A percentile compares a stretch with the other conserved stretches of the same genome.
phyloP scores from a whole-genome alignment of 1,140 invertebrate genomes.

The Matsumurasca onukii region DNA sequence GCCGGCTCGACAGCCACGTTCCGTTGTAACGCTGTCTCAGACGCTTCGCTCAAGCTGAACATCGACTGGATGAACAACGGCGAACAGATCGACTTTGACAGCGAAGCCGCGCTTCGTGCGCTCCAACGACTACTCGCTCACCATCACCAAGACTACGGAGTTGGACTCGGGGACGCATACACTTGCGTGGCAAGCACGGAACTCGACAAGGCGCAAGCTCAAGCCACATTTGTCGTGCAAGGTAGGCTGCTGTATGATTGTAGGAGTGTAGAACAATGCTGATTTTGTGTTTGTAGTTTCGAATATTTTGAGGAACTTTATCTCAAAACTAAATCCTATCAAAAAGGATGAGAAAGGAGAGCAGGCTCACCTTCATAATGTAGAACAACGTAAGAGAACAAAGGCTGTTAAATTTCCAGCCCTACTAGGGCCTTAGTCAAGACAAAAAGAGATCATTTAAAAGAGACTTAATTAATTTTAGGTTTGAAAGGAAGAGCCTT shows the following conservation, averaged over 20 bases:
- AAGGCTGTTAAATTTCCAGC: no score
- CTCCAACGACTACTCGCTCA: conserved; percentile 88
- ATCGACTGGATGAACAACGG: conserved; percentile 90
- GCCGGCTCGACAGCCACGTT: conserved; percentile 90
- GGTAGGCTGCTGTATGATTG: conserved; percentile 50
- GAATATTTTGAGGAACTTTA: no score
- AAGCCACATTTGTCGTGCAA: conserved; percentile 91
- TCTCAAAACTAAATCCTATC: no score
- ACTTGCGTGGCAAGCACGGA: conserved; percentile 93
- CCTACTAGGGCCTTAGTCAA: no score
- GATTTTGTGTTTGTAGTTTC: no score
- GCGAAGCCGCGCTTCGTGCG: conserved; percentile 78
- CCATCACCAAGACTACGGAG: conserved; percentile 91
- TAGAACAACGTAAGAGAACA: no score
- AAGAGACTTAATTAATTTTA: no score
- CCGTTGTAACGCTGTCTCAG: conserved; percentile 87
- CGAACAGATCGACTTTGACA: conserved; percentile 82
- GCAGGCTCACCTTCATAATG: no score
- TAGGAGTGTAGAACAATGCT: not conserved
- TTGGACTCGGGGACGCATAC: conserved; percentile 92
- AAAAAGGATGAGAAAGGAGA: no score
- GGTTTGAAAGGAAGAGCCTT: no score
- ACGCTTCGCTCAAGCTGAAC: conserved; percentile 72
- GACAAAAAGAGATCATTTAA: no score
- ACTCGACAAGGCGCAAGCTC: conserved; percentile 78